A percentile compares a stretch with the other conserved stretches of the same genome.
Conservation (phyloP, 2,888 invertebrate genomes). For the Euzetes globulus region DNA sequence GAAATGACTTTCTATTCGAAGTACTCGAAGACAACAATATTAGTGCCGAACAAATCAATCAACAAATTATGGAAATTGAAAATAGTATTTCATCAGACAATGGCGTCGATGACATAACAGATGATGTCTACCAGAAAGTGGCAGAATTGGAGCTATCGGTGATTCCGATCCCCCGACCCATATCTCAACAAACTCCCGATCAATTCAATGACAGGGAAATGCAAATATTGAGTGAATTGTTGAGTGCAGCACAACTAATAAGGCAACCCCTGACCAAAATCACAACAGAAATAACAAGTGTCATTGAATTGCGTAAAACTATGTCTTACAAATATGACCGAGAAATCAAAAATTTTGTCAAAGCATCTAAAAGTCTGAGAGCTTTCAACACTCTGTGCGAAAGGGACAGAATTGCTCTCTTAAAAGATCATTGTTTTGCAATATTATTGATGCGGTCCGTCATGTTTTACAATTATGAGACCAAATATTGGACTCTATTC, state of each 20-base stretch:
- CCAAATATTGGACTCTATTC: slow-evolving; percentile 69
- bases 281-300: neutral
- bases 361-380: slow-evolving; percentile 55
- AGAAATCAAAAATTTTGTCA: slow-evolving; percentile 68
- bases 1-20: neutral
- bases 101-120: neutral
- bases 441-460: slow-evolving; percentile 90
- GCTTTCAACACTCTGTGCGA: slow-evolving; percentile 90
- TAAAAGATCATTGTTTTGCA: slow-evolving; percentile 91
- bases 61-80: slow-evolving; percentile 11
- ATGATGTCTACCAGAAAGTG: neutral
- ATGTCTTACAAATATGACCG: slow-evolving; percentile 59
- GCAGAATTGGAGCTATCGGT: neutral
- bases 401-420: slow-evolving; percentile 77
- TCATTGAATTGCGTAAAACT: slow-evolving; percentile 73
- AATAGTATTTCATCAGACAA: neutral
- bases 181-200: no score
- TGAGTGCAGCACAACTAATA: neutral
- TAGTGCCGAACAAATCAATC: slow-evolving; percentile 1
- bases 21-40: neutral
- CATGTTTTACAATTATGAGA: slow-evolving; percentile 79
- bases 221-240: slow-evolving; percentile 1
- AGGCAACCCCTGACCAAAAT: neutral
- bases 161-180: neutral
- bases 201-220: slow-evolving; percentile 6